Percentiles rank a stretch among this genome's conserved stretches.
phyloP scores from a whole-genome alignment of 1,140 invertebrate species.

The Lutraria rhynchaena region DNA sequence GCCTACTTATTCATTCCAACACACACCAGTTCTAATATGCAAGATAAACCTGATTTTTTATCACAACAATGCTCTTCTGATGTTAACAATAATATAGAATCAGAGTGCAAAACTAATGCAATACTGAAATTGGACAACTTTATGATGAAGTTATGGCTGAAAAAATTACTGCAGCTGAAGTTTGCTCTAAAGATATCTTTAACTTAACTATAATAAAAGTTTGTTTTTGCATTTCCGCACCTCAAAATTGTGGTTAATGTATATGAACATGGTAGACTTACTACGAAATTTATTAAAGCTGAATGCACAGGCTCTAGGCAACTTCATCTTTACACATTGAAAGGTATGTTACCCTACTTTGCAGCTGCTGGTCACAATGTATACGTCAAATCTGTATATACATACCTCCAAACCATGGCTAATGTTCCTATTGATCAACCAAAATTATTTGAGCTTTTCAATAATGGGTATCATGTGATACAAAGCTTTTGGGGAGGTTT shows the following conservation, averaged over 20 bases:
- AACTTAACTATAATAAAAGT: too few species aligned
- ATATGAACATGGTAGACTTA: slow-evolving; percentile 28
- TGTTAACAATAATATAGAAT: too few species aligned
- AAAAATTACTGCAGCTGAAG: too few species aligned
- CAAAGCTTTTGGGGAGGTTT: slow-evolving; percentile 80
- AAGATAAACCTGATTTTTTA: too few species aligned
- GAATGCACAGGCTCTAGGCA: slow-evolving; percentile 8
- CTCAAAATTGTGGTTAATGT: neutral
- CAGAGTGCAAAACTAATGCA: too few species aligned
- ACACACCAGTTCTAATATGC: neutral
- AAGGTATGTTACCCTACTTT: slow-evolving; percentile 80
- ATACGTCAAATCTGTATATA: slow-evolving; percentile 82
- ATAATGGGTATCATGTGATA: slow-evolving; percentile 56
- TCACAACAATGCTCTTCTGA: too few species aligned
- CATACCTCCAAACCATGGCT: slow-evolving; percentile 82
- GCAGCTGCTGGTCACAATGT: slow-evolving; percentile 82
- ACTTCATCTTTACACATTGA: slow-evolving; percentile 18
- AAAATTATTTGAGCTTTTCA: slow-evolving; percentile 70
- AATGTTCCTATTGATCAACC: slow-evolving; percentile 63
- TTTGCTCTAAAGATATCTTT: too few species aligned
- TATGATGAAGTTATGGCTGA: too few species aligned
- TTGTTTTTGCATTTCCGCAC: too few species aligned
- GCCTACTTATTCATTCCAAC: neutral
- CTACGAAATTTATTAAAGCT: slow-evolving; percentile 18
- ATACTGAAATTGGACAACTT: too few species aligned